A percentile compares a stretch with the other conserved stretches of the same genome.
These are phyloP conservation scores for Drosophila novamexicana DNA, from an alignment of 1,140 invertebrate species.

Conservation along the genomic window DNA sequence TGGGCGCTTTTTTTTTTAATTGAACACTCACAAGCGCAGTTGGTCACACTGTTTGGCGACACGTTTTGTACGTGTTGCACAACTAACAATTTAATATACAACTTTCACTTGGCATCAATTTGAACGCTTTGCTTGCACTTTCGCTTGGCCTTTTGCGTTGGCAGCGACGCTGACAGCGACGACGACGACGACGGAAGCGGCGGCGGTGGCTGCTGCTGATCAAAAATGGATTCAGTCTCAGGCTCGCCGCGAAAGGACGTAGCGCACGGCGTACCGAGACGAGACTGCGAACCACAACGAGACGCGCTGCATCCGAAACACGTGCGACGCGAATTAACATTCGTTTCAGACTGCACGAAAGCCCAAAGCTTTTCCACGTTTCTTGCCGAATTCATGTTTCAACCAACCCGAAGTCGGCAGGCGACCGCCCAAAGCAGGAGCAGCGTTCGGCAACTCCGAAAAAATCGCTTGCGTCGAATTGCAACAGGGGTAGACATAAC, in stretches of 20 bases:
- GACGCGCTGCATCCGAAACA: conserved; percentile 42
- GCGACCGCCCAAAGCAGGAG: not conserved
- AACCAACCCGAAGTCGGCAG: conserved; percentile 6
- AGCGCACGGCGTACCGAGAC: conserved; percentile 30
- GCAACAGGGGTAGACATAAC: not conserved
- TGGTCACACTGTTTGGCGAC: conserved; percentile 22
- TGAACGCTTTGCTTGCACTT: conserved; percentile 48
- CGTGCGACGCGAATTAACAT: conserved; percentile 66
- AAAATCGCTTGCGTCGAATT: conserved; percentile 29
- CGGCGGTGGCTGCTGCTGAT: conserved; percentile 20
- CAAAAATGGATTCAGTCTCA: conserved; percentile 54
- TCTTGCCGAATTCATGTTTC: conserved; percentile 9
- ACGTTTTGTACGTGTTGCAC: conserved; percentile 16
- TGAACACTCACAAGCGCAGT: conserved; percentile 5
- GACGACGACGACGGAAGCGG: not conserved
- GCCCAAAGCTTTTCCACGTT: conserved; percentile 31
- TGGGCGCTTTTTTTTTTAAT: conserved; percentile 11
- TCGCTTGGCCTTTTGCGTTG: conserved; percentile 21
- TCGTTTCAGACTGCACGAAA: conserved; percentile 66
- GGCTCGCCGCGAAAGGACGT: conserved; percentile 24
- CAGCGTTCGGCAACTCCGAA: conserved; percentile 26
- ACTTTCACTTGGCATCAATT: conserved; percentile 47
- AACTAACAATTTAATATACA: conserved; percentile 18
- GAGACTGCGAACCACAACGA: conserved; percentile 27
- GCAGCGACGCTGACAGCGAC: not conserved